phyloP scores from a whole-genome alignment of 2,797 vertebrate genomes.

The Mormyrus proboscirostris region DNA sequence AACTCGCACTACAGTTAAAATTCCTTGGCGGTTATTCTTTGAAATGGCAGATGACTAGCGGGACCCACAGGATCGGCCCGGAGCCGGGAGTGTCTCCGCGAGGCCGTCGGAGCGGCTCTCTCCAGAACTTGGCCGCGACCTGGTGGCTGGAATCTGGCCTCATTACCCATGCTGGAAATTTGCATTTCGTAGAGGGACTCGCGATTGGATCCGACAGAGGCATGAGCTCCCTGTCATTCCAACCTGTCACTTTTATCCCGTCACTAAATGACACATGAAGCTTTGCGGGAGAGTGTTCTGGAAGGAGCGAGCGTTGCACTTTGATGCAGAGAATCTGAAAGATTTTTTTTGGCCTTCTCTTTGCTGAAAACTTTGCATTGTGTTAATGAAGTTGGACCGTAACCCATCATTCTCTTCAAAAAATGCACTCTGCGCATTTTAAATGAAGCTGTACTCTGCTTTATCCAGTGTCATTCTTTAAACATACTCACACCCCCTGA shows the following conservation, averaged over 20 bases:
- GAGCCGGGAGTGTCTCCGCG: not conserved
- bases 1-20: not conserved
- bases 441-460: not conserved
- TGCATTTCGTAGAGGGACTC: conserved; percentile 19
- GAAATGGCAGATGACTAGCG: not conserved
- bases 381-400: not conserved
- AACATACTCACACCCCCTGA: not conserved
- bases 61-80: not conserved
- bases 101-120: not conserved
- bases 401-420: not conserved
- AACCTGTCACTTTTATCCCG: conserved; percentile 19
- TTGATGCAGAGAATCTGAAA: conserved; percentile 31
- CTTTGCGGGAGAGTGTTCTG: conserved; percentile 27
- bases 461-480: not conserved
- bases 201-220: conserved; percentile 31
- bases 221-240: conserved; percentile 29
- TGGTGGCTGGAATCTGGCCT: not conserved
- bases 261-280: conserved; percentile 20
- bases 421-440: not conserved
- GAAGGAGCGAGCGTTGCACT: conserved; percentile 3
- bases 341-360: conserved; percentile 21
- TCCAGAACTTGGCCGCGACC: conserved; percentile 7
- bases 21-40: not conserved
- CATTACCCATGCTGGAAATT: conserved; percentile 22
- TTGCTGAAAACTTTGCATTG: conserved; percentile 12